These are phyloP conservation scores for Chymomyza amoena DNA, from an alignment of 2,888 invertebrate genomes.

Conservation along the genomic window DNA sequence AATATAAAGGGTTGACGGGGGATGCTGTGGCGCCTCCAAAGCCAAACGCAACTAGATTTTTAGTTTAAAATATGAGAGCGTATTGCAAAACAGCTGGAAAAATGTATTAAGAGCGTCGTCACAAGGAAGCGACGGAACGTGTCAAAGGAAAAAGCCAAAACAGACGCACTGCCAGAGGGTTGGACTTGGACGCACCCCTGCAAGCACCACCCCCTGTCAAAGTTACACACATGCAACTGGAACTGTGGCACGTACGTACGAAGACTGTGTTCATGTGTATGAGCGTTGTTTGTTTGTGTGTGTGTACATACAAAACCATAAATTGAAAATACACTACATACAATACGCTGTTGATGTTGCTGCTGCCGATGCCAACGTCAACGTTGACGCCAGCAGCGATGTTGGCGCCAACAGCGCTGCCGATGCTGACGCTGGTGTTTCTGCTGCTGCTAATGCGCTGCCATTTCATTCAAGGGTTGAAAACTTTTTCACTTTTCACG, in stretches of 20 bases:
- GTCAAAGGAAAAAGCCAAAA: constrained; percentile 38
- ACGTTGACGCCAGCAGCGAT: constrained; percentile 4
- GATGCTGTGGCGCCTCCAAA: not conserved
- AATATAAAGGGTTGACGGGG: not conserved
- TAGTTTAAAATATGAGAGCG: constrained; percentile 45
- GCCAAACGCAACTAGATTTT: constrained; percentile 40
- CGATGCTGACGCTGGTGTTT: not conserved
- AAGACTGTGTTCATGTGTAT: constrained; percentile 24
- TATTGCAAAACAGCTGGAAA: constrained; percentile 47
- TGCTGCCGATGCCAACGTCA: constrained; percentile 1
- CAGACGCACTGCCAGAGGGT: constrained; percentile 19
- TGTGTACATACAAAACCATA: constrained; percentile 60
- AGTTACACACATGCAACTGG: not conserved
- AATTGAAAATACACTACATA: constrained; percentile 62
- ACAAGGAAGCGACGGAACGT: constrained; percentile 21
- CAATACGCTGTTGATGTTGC: constrained; percentile 18
- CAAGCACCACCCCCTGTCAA: constrained; percentile 5
- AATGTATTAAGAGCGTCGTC: constrained; percentile 60
- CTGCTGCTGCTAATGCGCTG: constrained; percentile 10
- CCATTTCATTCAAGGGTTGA: constrained; percentile 52
- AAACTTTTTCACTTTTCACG: constrained; percentile 68
- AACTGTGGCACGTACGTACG: not conserved
- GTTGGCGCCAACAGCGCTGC: constrained; percentile 13
- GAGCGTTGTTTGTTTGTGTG: constrained; percentile 11
- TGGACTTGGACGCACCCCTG: constrained; percentile 10